Conservation (phyloP, 2,797 vertebrate species). For the Alauda arvensis region DNA sequence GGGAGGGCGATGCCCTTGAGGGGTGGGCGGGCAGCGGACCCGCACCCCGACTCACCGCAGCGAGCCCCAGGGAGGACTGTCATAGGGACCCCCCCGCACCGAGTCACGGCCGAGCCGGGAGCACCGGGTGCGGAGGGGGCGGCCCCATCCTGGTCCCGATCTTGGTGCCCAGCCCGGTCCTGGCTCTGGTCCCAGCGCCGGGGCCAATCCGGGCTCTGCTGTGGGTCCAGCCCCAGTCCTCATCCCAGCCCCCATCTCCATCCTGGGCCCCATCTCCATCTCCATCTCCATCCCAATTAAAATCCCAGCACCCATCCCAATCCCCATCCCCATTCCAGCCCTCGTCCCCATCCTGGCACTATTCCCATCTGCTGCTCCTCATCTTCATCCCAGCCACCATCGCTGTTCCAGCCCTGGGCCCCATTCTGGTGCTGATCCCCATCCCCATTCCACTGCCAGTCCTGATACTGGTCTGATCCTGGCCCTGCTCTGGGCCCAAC, state of each 20-base stretch:
- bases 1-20: conserved; percentile 10
- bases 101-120: neutral
- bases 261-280: neutral
- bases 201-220: neutral
- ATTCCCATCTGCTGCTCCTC: neutral
- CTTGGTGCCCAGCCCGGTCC: neutral
- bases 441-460: neutral
- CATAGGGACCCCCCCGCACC: neutral
- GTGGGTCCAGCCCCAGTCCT: no score
- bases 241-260: neutral
- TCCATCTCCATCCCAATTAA: neutral
- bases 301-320: neutral
- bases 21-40: neutral
- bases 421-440: neutral
- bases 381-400: neutral
- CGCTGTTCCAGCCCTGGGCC: neutral
- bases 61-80: neutral
- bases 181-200: neutral
- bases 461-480: neutral
- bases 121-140: neutral
- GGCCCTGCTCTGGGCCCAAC: neutral
- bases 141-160: neutral
- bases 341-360: neutral
- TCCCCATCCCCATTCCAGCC: neutral
- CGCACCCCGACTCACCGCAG: neutral